Conservation (phyloP, 2,113 vertebrate species). For the Verasper variegatus region DNA sequence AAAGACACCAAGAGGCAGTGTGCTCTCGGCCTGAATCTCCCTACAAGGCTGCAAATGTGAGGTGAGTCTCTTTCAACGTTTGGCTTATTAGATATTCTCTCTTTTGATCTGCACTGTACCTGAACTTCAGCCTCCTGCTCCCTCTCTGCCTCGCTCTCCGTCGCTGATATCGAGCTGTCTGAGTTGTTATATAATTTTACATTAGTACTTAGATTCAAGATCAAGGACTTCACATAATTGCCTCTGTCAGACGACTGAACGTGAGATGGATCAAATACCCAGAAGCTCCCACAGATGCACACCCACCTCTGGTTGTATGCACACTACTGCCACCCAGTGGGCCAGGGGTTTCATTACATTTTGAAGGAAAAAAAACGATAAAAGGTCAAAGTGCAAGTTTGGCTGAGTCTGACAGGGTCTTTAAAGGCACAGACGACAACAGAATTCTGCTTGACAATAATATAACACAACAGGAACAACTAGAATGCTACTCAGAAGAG, state of each 20-base stretch:
- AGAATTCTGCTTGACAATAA: no score
- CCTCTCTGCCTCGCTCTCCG: not conserved
- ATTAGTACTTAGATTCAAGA: constrained; percentile 44
- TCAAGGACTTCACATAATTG: constrained; percentile 41
- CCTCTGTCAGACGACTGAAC: constrained; percentile 42
- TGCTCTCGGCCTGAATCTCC: constrained; percentile 19
- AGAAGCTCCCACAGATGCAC: not conserved
- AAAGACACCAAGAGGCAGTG: not conserved
- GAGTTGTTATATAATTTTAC: constrained; percentile 44
- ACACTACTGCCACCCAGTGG: constrained; percentile 56
- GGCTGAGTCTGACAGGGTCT: not conserved
- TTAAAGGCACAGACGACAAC: no score
- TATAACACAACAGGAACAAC: no score
- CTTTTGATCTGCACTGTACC: constrained; percentile 50
- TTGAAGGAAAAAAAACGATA: not conserved
- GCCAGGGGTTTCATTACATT: constrained; percentile 6
- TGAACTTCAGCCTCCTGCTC: constrained; percentile 17
- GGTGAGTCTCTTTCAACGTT: constrained; percentile 20
- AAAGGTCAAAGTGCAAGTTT: not conserved
- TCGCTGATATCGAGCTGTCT: constrained; percentile 20
- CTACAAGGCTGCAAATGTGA: constrained; percentile 23
- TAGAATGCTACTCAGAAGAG: no score
- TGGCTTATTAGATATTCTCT: constrained; percentile 40
- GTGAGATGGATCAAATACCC: constrained; percentile 8
- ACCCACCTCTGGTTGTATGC: not conserved